A percentile compares a stretch with the other conserved stretches of the same genome.
These are phyloP conservation scores for Leguminivora glycinivorella DNA, from an alignment of 1,140 invertebrate species.

Conservation along the genomic window DNA sequence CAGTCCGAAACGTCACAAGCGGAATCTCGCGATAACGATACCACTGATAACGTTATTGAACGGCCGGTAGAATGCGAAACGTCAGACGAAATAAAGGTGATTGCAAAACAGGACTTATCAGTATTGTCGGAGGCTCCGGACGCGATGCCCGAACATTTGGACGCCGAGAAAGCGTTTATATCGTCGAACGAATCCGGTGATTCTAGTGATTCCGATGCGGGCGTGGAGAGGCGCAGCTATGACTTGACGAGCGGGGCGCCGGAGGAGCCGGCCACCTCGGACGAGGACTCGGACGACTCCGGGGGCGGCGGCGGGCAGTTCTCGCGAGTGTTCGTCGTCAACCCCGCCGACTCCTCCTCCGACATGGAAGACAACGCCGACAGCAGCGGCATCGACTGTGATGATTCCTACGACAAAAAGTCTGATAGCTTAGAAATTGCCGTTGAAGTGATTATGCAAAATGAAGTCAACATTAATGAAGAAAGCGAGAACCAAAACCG, in stretches of 20 bases:
- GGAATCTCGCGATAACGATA: constrained; percentile 64
- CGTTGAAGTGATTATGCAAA: constrained; percentile 54
- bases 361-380: constrained; percentile 80
- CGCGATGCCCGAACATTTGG: constrained; percentile 77
- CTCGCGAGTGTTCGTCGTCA: constrained; percentile 87
- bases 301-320: constrained; percentile 84
- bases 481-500: constrained; percentile 48
- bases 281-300: constrained; percentile 84
- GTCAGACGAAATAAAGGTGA: constrained; percentile 68
- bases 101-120: constrained; percentile 60
- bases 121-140: constrained; percentile 56
- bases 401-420: constrained; percentile 71
- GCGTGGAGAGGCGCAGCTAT: constrained; percentile 74
- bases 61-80: constrained; percentile 54
- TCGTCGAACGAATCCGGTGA: constrained; percentile 77
- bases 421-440: constrained; percentile 66
- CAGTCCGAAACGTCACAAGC: constrained; percentile 62
- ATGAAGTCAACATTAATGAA: constrained; percentile 47
- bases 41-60: constrained; percentile 64
- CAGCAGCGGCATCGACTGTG: constrained; percentile 77
- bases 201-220: constrained; percentile 75
- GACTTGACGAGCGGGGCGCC: constrained; percentile 74
- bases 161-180: constrained; percentile 78
- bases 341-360: constrained; percentile 83
- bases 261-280: constrained; percentile 73